Base-by-base conservation (phyloP, 2,888 invertebrate species). In the Criorhina ranunculi region DNA sequence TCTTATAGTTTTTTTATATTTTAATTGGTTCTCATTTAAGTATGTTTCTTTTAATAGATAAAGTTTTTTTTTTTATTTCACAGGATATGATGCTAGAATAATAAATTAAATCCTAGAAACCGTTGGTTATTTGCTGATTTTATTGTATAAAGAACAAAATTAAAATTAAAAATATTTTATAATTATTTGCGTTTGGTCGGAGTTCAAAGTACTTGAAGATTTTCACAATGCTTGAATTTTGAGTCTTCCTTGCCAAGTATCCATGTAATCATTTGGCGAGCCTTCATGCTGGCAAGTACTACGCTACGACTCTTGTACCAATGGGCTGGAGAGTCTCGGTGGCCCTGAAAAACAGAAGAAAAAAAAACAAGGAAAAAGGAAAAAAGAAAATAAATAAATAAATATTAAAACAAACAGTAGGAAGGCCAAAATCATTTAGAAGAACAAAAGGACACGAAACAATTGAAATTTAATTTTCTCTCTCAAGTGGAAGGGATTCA, bases 211-310 rank as follows among this genome's bases (percentile, higher is more conserved):
- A 96, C 96, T 90, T 97, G 95, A 62, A 97, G 93, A 90, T 97
- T 97, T 92, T 97, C 97, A 93, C 97, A 97, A 92, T 97, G 96
- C 92, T 97, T 97, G 92, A 97, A 97, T 91, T 97, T 97, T 17
- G 96, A 95, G 91, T 97, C 97, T 91, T 97, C 97, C 89, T 97
- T 97, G 55, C 97, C 97, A 90, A 97, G 95, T 60, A 97, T 95
- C 97, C 97, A 97, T 17, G 97, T 97, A 87, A 97, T 94, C 96
- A 97, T 96, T 92, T 97, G 97, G 60, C 97, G 93, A 0, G 97
- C 97, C 90, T 96, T 96, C 96, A 97, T 96, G 91, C 96, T 97
- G 3, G 96, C 97, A 87, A 96, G 93, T 17, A 97, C 95, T 2
- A 97, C 95, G 0, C 96, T 96, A 79, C 97, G 93, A 77, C 96